Conservation (phyloP, 2,888 invertebrate genomes). For the Sicus ferrugineus region DNA sequence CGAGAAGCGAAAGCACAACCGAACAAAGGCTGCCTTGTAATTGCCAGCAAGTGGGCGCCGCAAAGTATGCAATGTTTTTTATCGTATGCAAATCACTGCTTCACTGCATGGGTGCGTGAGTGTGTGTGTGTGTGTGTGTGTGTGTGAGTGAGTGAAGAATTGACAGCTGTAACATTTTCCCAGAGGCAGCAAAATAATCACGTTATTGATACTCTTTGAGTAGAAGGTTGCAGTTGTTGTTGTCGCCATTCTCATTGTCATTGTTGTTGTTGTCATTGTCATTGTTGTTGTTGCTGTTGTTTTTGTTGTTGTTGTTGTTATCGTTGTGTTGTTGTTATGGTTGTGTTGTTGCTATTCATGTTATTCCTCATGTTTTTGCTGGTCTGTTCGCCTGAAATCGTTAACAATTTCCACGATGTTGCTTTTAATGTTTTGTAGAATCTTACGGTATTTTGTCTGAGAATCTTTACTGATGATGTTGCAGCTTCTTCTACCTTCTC, state of each 20-base stretch:
- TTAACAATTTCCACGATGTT: background rate
- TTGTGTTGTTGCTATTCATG: too few relatives aligned
- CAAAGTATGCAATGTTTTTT: too few relatives aligned
- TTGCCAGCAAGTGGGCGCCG: too few relatives aligned
- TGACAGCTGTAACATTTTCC: constrained; percentile 10
- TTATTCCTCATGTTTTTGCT: too few relatives aligned
- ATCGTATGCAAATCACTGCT: too few relatives aligned
- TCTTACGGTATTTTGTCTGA: background rate
- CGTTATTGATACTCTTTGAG: constrained; percentile 2
- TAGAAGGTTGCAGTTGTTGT: background rate
- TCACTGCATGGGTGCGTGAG: background rate
- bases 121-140: constrained; percentile 2
- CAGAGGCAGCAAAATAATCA: background rate
- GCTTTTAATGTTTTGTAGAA: background rate
- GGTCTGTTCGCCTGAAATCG: too few relatives aligned
- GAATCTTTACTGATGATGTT: background rate
- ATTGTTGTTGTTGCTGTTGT: too few relatives aligned
- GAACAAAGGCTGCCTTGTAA: too few relatives aligned
- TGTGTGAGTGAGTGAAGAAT: background rate
- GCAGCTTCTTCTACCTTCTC: too few relatives aligned
- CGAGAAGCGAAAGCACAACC: too few relatives aligned
- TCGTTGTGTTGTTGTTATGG: background rate
- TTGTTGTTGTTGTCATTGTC: too few relatives aligned
- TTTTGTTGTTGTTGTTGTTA: background rate
- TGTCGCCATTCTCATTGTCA: background rate